Evolutionary conservation across 2,797 vertebrate genomes (phyloP), one percentile per base, ranked within the genome.

Genomic region (Myiotriccus ornatus): DNA sequence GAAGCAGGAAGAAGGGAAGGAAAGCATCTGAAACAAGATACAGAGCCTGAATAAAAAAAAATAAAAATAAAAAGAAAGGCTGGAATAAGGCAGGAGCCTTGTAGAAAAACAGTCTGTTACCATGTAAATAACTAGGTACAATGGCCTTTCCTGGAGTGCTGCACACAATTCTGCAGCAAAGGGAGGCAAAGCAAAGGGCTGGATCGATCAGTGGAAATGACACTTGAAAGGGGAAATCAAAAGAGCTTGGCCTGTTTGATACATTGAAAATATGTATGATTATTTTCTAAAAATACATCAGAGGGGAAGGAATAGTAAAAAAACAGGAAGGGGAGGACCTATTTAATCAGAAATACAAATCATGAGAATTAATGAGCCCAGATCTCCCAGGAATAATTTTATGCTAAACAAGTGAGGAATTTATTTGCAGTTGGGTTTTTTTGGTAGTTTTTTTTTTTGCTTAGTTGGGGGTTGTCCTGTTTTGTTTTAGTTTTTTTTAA

Each of bases 201-300:
- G 47, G 21, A 46, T 64, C 27, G 19, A 80, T 83, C 41, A 30
- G 12, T 37, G 49, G 12, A 63, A 94, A 87, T 67, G 34, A 89
- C 46, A 50, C 53, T 77, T 85, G 35, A 91, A 83, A 87, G 6
- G 7, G 34, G 76, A 93, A 93, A 70, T 74, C 60, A 68, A 39
- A 80, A 84, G 27, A 84, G 20, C 24, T 14, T 71, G 76, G 37
- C 23, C 57, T 93, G 18, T 89, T 85, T 77, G 64, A 43, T 81
- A 75, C 7, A 34, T 43, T 81, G 76, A 64, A 94, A 93, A 89
- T 67, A 78, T 21, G 46, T 47, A 55, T n/a, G 39, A 95, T 62
- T 91, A 67, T 69, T 75, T 76, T 89, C 94, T 94, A 95, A 94
- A 95, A 95, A 96, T 96, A 96, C 62, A 95, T 77, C 65, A 43